Conservation (phyloP, 1,140 invertebrate species). For the Cydia amplana region DNA sequence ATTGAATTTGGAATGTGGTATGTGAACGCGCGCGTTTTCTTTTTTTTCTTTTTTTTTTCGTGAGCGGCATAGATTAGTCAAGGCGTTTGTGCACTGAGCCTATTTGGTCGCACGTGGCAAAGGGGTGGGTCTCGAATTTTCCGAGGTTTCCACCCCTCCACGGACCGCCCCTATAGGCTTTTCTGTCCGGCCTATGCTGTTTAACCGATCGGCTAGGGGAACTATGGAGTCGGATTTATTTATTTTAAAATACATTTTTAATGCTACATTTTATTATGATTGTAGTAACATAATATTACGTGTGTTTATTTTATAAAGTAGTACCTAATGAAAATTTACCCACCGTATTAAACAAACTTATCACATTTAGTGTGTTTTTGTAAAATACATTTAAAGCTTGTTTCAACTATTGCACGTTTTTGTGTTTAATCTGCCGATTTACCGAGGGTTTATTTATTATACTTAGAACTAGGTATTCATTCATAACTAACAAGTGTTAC, state of each 20-base stretch:
- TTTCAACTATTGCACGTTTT: background rate
- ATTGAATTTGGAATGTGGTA: constrained; percentile 56
- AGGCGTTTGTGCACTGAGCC: constrained; percentile 68
- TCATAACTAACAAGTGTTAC: background rate
- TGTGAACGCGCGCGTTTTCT: constrained; percentile 46
- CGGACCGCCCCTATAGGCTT: constrained; percentile 79
- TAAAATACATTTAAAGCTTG: too few species aligned
- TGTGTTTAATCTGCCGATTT: background rate
- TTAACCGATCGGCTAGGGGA: constrained; percentile 70
- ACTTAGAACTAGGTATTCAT: too few species aligned
- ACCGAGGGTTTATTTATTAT: too few species aligned
- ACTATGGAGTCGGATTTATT: constrained; percentile 59
- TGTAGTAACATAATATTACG: too few species aligned
- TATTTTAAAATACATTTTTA: constrained; percentile 19
- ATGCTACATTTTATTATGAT: background rate
- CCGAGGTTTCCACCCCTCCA: constrained; percentile 76
- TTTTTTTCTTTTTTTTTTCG: constrained; percentile 65
- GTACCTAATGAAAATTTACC: too few species aligned
- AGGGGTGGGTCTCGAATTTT: constrained; percentile 77
- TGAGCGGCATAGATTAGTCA: constrained; percentile 73
- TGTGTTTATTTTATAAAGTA: too few species aligned
- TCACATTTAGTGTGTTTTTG: too few species aligned
- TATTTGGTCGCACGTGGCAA: constrained; percentile 73
- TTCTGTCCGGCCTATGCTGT: constrained; percentile 79
- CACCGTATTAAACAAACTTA: too few species aligned